These are phyloP conservation scores for Dendropsophus ebraccatus DNA, from an alignment of 2,113 vertebrate genomes.

Conservation along the genomic window DNA sequence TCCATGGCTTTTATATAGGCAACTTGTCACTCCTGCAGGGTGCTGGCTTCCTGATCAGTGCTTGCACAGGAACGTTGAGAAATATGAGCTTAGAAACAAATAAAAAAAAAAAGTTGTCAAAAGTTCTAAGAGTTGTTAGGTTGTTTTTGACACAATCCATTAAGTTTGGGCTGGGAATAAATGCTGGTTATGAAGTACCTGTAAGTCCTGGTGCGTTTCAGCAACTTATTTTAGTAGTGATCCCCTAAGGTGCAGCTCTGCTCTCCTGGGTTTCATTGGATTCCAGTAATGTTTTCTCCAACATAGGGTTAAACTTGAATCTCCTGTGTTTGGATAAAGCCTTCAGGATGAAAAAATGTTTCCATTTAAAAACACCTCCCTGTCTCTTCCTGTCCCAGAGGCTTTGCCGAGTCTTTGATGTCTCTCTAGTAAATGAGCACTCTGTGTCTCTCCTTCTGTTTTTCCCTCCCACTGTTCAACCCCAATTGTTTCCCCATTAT, in stretches of 20 bases:
- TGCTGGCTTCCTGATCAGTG: not conserved
- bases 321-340: constrained; percentile 52
- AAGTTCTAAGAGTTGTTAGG: not conserved
- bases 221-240: not conserved
- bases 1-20: constrained; percentile 11
- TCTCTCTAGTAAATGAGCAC: constrained; percentile 52
- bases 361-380: constrained; percentile 60
- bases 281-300: not conserved
- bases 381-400: constrained; percentile 59
- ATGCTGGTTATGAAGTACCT: not conserved
- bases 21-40: not conserved
- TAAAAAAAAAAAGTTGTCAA: not conserved
- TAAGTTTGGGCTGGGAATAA: not conserved
- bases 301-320: constrained; percentile 46
- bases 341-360: constrained; percentile 59
- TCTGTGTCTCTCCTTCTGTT: constrained; percentile 32
- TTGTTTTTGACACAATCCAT: not conserved
- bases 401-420: constrained; percentile 53
- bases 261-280: not conserved
- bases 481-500: constrained; percentile 37
- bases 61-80: not conserved
- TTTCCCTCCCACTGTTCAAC: constrained; percentile 8
- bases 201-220: not conserved
- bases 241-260: no score
- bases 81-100: not conserved